Evolutionary conservation across 2,113 vertebrate species (phyloP).

Genomic region (Erythrocercus mccallii): DNA sequence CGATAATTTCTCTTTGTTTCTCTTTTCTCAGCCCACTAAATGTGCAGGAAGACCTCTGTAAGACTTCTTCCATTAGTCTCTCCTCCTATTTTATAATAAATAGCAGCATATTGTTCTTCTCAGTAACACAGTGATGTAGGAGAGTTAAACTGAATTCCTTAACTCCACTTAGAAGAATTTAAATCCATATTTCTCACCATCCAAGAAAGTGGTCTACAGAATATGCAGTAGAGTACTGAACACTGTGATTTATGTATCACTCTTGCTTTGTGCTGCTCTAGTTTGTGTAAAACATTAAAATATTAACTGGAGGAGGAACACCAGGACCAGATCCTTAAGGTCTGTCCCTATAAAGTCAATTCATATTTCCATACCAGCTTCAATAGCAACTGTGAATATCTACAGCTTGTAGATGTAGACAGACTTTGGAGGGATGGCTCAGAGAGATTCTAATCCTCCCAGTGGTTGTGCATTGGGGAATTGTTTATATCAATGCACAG

Average conservation of each 20-base stretch:
- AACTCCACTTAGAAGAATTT: neutral
- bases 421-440: neutral
- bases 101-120: neutral
- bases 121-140: neutral
- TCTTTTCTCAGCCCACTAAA: neutral
- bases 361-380: neutral
- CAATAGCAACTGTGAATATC: neutral
- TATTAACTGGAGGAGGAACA: neutral
- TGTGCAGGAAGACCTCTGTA: neutral
- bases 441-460: neutral
- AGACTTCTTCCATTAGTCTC: neutral
- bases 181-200: neutral
- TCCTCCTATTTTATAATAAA: neutral
- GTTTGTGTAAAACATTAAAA: neutral
- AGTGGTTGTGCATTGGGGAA: neutral
- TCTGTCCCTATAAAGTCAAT: neutral
- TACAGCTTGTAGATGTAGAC: neutral
- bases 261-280: neutral
- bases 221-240: neutral
- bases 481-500: neutral
- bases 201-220: neutral
- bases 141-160: neutral
- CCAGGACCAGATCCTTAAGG: neutral
- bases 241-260: neutral
- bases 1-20: neutral